phyloP scores from a whole-genome alignment of 1,140 invertebrate genomes.

The Drosophila takahashii region DNA sequence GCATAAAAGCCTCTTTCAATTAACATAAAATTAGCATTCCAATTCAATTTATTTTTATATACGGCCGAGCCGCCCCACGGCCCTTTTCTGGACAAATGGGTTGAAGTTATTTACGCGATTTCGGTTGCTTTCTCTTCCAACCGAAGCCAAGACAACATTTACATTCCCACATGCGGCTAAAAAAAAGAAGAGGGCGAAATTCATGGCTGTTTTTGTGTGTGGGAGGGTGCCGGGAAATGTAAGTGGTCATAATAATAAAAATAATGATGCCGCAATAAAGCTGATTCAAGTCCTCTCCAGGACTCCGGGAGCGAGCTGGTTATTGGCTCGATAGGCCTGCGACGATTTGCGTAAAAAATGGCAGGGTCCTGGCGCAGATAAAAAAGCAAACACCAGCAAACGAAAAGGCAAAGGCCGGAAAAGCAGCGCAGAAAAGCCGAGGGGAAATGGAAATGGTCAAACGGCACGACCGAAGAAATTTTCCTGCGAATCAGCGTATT shows the following conservation, averaged over 20 bases:
- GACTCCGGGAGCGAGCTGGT: slow-evolving; percentile 39
- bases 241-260: slow-evolving; percentile 83
- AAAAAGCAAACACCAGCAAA: slow-evolving; percentile 65
- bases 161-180: slow-evolving; percentile 63
- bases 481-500: slow-evolving; percentile 78
- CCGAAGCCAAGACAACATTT: slow-evolving; percentile 48
- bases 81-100: slow-evolving; percentile 59
- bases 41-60: slow-evolving; percentile 83
- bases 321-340: slow-evolving; percentile 62
- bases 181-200: slow-evolving; percentile 54
- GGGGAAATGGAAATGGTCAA: slow-evolving; percentile 23
- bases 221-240: slow-evolving; percentile 69
- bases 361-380: slow-evolving; percentile 65
- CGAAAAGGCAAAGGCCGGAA: slow-evolving; percentile 23
- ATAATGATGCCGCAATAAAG: slow-evolving; percentile 83
- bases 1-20: slow-evolving; percentile 81
- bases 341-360: slow-evolving; percentile 80
- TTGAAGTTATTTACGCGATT: slow-evolving; percentile 77
- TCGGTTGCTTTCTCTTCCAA: slow-evolving; percentile 1
- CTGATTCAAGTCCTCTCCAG: slow-evolving; percentile 74
- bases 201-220: slow-evolving; percentile 43
- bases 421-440: slow-evolving; percentile 22
- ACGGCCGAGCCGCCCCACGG: slow-evolving; percentile 21
- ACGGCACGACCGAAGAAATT: slow-evolving; percentile 29
- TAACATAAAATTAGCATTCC: slow-evolving; percentile 83